Percentiles rank a stretch among this genome's conserved stretches.
Conservation (phyloP, 92 coral and sea anemone species). For the Chrysogorgia sp. region DNA sequence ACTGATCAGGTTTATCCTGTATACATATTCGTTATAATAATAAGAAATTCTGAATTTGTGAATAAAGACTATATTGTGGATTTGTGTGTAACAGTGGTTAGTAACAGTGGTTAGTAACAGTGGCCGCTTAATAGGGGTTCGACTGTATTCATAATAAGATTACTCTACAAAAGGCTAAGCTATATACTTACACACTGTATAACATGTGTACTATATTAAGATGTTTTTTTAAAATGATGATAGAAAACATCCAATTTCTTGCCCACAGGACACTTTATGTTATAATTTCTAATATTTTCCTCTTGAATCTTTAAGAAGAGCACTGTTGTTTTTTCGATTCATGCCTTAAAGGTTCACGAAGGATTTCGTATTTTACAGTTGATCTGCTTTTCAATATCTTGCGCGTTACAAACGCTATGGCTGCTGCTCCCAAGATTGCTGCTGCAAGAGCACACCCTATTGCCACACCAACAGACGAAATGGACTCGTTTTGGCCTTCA, state of each 20-base stretch:
- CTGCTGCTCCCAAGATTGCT: conserved; percentile 97
- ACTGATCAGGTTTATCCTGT: too few relatives aligned
- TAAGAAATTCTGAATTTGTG: too few relatives aligned
- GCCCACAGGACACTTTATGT: neutral
- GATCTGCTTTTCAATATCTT: conserved; percentile 92
- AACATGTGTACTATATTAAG: too few relatives aligned
- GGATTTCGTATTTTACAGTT: conserved; percentile 83
- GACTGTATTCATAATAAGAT: too few relatives aligned
- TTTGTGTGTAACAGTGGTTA: too few relatives aligned
- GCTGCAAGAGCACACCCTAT: conserved; percentile 99
- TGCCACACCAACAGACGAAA: conserved; percentile 98
- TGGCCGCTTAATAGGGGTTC: too few relatives aligned
- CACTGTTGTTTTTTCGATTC: conserved; percentile 24
- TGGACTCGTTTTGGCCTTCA: conserved; percentile 78
- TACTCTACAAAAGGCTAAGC: too few relatives aligned
- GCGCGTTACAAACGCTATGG: conserved; percentile 92
- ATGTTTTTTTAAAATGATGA: neutral
- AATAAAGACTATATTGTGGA: too few relatives aligned
- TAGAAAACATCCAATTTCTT: neutral
- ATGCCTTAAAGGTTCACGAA: conserved; percentile 85
- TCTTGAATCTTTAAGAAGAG: conserved; percentile 11
- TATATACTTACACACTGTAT: too few relatives aligned
- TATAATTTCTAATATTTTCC: neutral
- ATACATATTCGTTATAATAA: too few relatives aligned
- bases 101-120: too few relatives aligned